Conservation (phyloP, 2,888 invertebrate species). For the Lobophora halterata region DNA sequence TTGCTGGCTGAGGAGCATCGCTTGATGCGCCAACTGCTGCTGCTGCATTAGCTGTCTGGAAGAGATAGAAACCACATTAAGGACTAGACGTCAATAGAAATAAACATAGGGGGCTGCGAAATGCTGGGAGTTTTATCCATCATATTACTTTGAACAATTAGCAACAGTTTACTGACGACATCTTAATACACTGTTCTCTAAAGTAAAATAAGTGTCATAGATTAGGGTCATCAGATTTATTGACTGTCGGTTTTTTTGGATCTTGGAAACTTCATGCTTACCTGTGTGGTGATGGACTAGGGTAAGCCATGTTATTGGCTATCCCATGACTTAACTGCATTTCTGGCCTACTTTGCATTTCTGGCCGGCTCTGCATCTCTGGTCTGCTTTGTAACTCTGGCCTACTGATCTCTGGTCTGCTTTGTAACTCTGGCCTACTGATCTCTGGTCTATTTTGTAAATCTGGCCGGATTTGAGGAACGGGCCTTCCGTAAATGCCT, state of each 20-base stretch:
- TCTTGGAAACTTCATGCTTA: constrained; percentile 41
- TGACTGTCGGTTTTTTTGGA: too few relatives aligned
- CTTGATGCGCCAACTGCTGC: constrained; percentile 77
- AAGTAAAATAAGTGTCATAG: too few relatives aligned
- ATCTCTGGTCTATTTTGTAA: constrained; percentile 45
- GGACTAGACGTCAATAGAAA: too few relatives aligned
- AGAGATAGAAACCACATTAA: too few relatives aligned
- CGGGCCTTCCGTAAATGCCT: constrained; percentile 82
- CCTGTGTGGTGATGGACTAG: constrained; percentile 74
- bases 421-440: constrained; percentile 35
- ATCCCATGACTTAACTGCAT: constrained; percentile 65
- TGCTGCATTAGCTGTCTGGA: constrained; percentile 71
- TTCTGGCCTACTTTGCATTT: constrained; percentile 49
- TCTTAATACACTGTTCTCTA: too few relatives aligned
- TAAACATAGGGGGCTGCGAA: too few relatives aligned
- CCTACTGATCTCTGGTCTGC: constrained; percentile 11
- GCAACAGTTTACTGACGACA: too few relatives aligned
- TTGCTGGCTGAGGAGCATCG: constrained; percentile 71
- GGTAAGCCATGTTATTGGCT: constrained; percentile 67
- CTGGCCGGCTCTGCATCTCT: constrained; percentile 71
- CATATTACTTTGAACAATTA: too few relatives aligned
- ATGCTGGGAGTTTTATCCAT: too few relatives aligned
- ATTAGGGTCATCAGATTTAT: too few relatives aligned
- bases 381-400: constrained; percentile 60
- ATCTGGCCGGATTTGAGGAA: constrained; percentile 72